Conservation (phyloP, 2,888 invertebrate genomes). For the Meta bourneti region DNA sequence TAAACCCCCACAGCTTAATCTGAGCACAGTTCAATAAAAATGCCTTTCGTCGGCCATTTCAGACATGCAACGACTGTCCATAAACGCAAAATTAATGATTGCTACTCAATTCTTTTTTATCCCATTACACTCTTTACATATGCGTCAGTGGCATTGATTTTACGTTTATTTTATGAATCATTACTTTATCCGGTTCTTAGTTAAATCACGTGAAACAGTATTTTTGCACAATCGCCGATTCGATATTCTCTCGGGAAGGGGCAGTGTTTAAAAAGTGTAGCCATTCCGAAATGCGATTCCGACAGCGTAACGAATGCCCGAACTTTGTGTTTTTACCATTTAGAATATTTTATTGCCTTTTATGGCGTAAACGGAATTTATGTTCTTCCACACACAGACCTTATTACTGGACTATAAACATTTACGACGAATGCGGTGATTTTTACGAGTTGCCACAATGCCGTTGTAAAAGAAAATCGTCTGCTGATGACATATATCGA, state of each 20-base stretch:
- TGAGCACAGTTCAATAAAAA: not conserved
- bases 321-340: conserved; percentile 28
- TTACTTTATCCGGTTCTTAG: conserved; percentile 33
- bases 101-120: not conserved
- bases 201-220: conserved; percentile 18
- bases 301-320: conserved; percentile 32
- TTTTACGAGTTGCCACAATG: conserved; percentile 53
- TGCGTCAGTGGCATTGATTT: conserved; percentile 42
- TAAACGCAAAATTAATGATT: conserved; percentile 33
- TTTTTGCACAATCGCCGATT: conserved; percentile 46
- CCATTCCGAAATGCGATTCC: conserved; percentile 12
- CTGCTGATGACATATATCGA: conserved; percentile 52
- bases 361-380: conserved; percentile 54
- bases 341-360: conserved; percentile 61
- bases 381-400: conserved; percentile 7
- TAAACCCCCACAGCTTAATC: no score
- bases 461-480: conserved; percentile 34
- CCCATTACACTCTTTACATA: not conserved
- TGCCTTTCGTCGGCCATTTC: not conserved
- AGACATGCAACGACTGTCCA: not conserved
- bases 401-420: conserved; percentile 54
- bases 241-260: conserved; percentile 11
- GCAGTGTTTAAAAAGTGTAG: conserved; percentile 25
- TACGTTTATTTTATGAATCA: conserved; percentile 56
- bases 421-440: conserved; percentile 56